Evolutionary conservation across 1,140 invertebrate species (phyloP).

Genomic region (Lepidostoma basale): DNA sequence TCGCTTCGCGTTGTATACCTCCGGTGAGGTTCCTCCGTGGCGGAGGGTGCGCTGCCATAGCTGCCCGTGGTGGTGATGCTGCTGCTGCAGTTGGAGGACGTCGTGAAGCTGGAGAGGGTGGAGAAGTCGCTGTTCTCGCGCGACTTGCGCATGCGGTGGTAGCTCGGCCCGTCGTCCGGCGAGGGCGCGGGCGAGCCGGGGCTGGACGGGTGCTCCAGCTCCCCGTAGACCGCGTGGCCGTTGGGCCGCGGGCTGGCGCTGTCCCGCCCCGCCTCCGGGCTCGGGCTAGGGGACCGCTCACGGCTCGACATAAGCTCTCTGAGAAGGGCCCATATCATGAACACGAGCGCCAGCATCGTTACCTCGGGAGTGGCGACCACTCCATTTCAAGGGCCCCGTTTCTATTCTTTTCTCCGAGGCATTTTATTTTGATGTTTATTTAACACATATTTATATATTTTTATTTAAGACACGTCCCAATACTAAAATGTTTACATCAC

Average conservation of each 20-base stretch:
- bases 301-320: slow-evolving; percentile 53
- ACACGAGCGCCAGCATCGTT: slow-evolving; percentile 56
- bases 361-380: slow-evolving; percentile 29
- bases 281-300: slow-evolving; percentile 49
- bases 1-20: slow-evolving; percentile 25
- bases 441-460: background rate
- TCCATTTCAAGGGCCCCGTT: slow-evolving; percentile 12
- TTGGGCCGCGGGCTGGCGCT: slow-evolving; percentile 53
- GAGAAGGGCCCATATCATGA: slow-evolving; percentile 54
- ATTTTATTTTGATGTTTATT: slow-evolving; percentile 12
- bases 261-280: slow-evolving; percentile 41
- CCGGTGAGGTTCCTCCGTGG: slow-evolving; percentile 39
- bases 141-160: slow-evolving; percentile 42
- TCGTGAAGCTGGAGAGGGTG: slow-evolving; percentile 41
- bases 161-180: slow-evolving; percentile 41
- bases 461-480: no score
- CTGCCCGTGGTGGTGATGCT: slow-evolving; percentile 34
- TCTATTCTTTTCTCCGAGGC: slow-evolving; percentile 2
- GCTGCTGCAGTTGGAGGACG: slow-evolving; percentile 35
- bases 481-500: no score
- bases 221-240: slow-evolving; percentile 36
- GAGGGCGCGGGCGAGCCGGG: slow-evolving; percentile 25
- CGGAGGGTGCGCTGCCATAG: slow-evolving; percentile 38
- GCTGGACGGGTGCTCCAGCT: slow-evolving; percentile 28
- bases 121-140: slow-evolving; percentile 45